A percentile compares a stretch with the other conserved stretches of the same genome.
Evolutionary conservation across 2,113 vertebrate genomes (phyloP).

Genomic region (Galeopterus variegatus): DNA sequence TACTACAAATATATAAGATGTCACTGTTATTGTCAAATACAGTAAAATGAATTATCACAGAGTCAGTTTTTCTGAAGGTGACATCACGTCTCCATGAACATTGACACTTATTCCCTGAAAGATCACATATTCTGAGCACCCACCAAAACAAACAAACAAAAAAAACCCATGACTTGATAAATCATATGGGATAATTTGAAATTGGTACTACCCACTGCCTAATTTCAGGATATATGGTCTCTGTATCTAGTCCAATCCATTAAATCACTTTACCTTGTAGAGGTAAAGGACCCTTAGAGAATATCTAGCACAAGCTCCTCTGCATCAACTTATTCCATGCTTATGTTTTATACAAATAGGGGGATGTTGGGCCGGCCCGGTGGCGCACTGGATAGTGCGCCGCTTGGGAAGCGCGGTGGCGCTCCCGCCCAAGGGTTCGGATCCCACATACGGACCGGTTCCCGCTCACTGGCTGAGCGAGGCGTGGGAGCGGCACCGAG

Average conservation of each 20-base stretch:
- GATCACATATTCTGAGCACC: not conserved
- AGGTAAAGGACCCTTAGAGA: not conserved
- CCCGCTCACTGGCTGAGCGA: no score
- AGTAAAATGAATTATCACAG: constrained; percentile 10
- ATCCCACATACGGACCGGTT: no score
- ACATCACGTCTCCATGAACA: not conserved
- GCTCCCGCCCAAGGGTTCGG: no score
- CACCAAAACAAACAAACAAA: no score
- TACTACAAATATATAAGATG: not conserved
- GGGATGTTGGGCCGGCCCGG: no score
- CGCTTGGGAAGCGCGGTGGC: no score
- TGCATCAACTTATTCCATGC: not conserved
- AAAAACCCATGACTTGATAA: not conserved
- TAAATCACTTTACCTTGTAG: not conserved
- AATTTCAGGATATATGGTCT: not conserved
- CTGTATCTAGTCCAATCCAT: not conserved
- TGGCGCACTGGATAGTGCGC: no score
- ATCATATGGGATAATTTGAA: not conserved
- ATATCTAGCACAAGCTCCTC: not conserved
- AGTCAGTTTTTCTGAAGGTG: constrained; percentile 4
- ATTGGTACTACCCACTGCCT: not conserved
- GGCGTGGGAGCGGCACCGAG: no score
- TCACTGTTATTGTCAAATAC: not conserved
- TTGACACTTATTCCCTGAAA: not conserved
- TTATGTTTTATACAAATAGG: not conserved